Evolutionary conservation across 2,888 invertebrate species (phyloP).

Genomic region (Erpobdella octoculata): DNA sequence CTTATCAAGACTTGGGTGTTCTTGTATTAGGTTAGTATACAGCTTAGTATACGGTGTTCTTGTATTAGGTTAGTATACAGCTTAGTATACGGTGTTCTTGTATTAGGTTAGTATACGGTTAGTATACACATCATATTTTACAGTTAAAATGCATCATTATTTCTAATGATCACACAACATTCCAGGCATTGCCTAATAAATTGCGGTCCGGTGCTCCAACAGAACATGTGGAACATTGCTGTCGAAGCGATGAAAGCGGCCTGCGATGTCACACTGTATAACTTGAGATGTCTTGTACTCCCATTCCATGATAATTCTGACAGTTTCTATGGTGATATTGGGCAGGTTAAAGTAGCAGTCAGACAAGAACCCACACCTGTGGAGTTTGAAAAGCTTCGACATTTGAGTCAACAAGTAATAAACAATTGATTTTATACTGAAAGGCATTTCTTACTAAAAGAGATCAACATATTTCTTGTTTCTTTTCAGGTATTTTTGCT

Average conservation of each 20-base stretch:
- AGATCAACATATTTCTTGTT: background rate
- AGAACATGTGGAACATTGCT: slow-evolving; percentile 73
- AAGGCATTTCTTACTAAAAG: background rate
- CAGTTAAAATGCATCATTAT: background rate
- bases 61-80: slow-evolving; percentile 68
- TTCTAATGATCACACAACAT: slow-evolving; percentile 7
- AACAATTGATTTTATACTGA: background rate
- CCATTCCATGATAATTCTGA: slow-evolving; percentile 84
- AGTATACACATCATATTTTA: no score
- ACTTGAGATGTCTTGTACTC: slow-evolving; percentile 75
- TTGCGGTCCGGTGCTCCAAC: slow-evolving; percentile 66
- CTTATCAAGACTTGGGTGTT: slow-evolving; percentile 80
- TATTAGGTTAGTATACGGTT: slow-evolving; percentile 62
- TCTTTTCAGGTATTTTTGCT: slow-evolving; percentile 58
- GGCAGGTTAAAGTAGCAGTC: slow-evolving; percentile 77
- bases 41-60: no score
- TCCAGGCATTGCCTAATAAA: slow-evolving; percentile 61
- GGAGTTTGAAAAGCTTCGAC: slow-evolving; percentile 75
- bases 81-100: slow-evolving; percentile 90
- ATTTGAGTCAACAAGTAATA: slow-evolving; percentile 76
- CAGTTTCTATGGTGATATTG: slow-evolving; percentile 80
- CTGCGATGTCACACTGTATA: slow-evolving; percentile 66
- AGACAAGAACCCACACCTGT: slow-evolving; percentile 73
- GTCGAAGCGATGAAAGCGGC: slow-evolving; percentile 72
- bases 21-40: slow-evolving; percentile 69